A percentile compares a stretch with the other conserved stretches of the same genome.
Evolutionary conservation across 1,140 invertebrate genomes (phyloP).

Genomic region (Microplitis mediator): DNA sequence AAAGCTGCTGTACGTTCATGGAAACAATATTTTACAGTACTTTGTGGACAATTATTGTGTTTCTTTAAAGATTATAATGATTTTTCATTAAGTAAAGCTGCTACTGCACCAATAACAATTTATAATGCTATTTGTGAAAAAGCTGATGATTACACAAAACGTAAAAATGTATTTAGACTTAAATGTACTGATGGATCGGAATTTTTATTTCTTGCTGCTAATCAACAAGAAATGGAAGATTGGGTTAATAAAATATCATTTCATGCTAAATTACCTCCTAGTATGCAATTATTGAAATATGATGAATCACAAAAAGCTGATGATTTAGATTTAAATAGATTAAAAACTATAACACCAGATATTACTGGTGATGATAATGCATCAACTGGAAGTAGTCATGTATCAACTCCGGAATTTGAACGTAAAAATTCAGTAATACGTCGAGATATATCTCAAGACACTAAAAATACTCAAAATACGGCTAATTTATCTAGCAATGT

Average conservation of each 20-base stretch:
- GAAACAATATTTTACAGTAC: conserved; percentile 93
- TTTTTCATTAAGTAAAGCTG: conserved; percentile 86
- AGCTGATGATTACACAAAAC: conserved; percentile 93
- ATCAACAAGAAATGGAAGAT: conserved; percentile 79
- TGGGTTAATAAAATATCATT: conserved; percentile 95
- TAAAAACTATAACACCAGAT: conserved; percentile 45
- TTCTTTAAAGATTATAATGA: conserved; percentile 97
- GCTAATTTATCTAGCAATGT: conserved; percentile 41
- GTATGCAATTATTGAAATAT: conserved; percentile 85
- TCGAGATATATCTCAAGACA: conserved; percentile 44
- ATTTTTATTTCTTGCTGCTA: conserved; percentile 84
- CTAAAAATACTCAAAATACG: too few species aligned
- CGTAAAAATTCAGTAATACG: conserved; percentile 59
- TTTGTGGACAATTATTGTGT: conserved; percentile 95
- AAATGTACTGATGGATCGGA: conserved; percentile 89
- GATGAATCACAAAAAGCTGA: conserved; percentile 66
- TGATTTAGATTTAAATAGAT: conserved; percentile 41
- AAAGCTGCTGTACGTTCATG: conserved; percentile 93
- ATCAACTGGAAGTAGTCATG: conserved; percentile 59
- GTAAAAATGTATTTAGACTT: conserved; percentile 92
- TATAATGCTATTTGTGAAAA: conserved; percentile 83
- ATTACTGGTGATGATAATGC: conserved; percentile 47
- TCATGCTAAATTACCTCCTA: conserved; percentile 89
- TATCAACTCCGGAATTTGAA: conserved; percentile 61
- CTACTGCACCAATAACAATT: conserved; percentile 88